Evolutionary conservation across 2,888 invertebrate species (phyloP).

Genomic region (Drosophila anomelani): DNA sequence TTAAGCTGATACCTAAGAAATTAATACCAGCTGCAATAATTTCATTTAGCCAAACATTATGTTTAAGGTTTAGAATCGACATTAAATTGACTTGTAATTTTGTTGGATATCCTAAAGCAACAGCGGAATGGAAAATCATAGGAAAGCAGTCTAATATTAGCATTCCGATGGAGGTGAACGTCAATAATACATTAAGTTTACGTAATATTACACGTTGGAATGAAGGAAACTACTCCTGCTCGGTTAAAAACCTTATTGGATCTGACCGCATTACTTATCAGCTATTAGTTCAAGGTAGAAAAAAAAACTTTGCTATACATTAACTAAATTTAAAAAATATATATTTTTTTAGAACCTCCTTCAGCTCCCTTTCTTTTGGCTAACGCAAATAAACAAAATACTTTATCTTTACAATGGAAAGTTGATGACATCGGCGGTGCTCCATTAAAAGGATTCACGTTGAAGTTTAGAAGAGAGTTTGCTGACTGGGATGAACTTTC

Average conservation of each 20-base stretch:
- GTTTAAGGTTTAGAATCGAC: constrained; percentile 86
- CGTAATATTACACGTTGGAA: too few species aligned
- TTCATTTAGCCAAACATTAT: constrained; percentile 86
- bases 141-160: constrained; percentile 75
- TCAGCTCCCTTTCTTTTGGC: constrained; percentile 86
- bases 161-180: too few species aligned
- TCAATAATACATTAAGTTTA: too few species aligned
- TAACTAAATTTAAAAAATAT: too few species aligned
- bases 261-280: too few species aligned
- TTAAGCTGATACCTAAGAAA: constrained; percentile 85
- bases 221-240: too few species aligned
- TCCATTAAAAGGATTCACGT: constrained; percentile 85
- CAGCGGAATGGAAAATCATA: constrained; percentile 85
- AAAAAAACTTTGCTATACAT: too few species aligned
- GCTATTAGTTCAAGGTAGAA: too few species aligned
- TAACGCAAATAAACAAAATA: constrained; percentile 85
- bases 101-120: constrained; percentile 86
- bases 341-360: constrained; percentile 85
- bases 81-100: constrained; percentile 86
- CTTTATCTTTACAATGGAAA: constrained; percentile 86
- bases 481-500: constrained; percentile 86
- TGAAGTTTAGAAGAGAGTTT: constrained; percentile 86
- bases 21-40: constrained; percentile 86
- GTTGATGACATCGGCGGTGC: constrained; percentile 86
- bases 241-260: too few species aligned